Evolutionary conservation across 2,888 invertebrate species (phyloP).

Genomic region (Drosophila barbarae): DNA sequence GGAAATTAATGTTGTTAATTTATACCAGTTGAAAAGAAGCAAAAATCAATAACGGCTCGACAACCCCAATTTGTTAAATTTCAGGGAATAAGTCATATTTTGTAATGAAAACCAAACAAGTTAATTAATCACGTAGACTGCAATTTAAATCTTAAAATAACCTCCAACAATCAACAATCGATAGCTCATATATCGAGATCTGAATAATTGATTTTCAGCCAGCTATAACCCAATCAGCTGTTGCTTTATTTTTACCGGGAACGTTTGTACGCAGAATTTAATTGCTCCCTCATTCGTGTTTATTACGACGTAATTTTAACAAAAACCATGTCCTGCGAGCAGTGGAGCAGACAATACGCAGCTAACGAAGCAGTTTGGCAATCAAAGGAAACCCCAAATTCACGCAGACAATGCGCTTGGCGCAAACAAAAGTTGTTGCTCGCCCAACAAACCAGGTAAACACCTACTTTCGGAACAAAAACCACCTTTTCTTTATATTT

Average conservation of each 20-base stretch:
- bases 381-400: background rate
- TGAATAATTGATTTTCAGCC: too few species aligned
- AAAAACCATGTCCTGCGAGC: conserved; percentile 13
- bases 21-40: background rate
- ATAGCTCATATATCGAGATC: conserved; percentile 1
- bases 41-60: background rate
- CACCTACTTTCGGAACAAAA: too few species aligned
- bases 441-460: conserved; percentile 48
- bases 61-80: too few species aligned
- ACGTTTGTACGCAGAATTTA: background rate
- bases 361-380: conserved; percentile 34
- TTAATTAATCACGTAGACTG: background rate
- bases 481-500: background rate
- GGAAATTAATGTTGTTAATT: too few species aligned
- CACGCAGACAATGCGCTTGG: conserved; percentile 55
- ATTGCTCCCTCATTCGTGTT: background rate
- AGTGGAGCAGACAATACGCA: conserved; percentile 24
- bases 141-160: background rate
- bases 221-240: conserved; percentile 1
- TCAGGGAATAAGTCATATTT: too few species aligned
- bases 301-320: background rate
- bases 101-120: background rate
- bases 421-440: conserved; percentile 56
- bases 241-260: background rate
- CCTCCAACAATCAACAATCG: background rate